Percentiles rank a stretch among this genome's conserved stretches.
phyloP scores from a whole-genome alignment of 92 coral and sea anemone genomes.

The Actinostola sp. region DNA sequence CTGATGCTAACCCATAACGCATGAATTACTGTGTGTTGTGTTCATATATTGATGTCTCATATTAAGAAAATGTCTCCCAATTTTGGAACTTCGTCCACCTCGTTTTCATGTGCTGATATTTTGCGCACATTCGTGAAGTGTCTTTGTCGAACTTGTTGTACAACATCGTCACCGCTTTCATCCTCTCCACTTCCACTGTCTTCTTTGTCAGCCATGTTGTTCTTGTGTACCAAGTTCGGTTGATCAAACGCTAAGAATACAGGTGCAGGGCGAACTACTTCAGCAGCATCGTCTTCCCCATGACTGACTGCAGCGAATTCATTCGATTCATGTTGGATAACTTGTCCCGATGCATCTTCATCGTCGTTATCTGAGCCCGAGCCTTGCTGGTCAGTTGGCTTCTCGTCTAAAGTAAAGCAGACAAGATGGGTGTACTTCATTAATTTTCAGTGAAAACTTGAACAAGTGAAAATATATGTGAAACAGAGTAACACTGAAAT shows the following conservation, averaged over 20 bases:
- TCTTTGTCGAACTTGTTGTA: neutral
- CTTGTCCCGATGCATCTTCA: constrained; percentile 17
- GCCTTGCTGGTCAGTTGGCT: constrained; percentile 31
- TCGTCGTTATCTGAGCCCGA: constrained; percentile 32
- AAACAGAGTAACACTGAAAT: neutral
- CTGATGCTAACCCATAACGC: too few species aligned
- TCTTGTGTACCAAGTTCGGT: neutral
- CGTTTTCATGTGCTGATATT: neutral
- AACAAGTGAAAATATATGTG: too few species aligned
- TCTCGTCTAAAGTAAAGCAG: neutral
- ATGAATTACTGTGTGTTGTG: too few species aligned
- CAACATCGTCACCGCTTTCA: constrained; percentile 25
- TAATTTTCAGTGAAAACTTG: too few species aligned
- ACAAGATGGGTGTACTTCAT: too few species aligned
- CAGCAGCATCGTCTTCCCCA: neutral
- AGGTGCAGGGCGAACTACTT: neutral
- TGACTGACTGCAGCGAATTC: neutral
- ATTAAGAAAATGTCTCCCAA: neutral
- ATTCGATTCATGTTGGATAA: neutral
- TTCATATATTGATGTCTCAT: too few species aligned
- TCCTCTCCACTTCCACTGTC: neutral
- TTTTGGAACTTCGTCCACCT: neutral
- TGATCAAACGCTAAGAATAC: neutral
- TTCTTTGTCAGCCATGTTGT: constrained; percentile 16
- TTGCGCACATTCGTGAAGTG: neutral